These are phyloP conservation scores for Pristionchus japonicus DNA, from an alignment of 2,888 invertebrate species.

Conservation along the genomic window DNA sequence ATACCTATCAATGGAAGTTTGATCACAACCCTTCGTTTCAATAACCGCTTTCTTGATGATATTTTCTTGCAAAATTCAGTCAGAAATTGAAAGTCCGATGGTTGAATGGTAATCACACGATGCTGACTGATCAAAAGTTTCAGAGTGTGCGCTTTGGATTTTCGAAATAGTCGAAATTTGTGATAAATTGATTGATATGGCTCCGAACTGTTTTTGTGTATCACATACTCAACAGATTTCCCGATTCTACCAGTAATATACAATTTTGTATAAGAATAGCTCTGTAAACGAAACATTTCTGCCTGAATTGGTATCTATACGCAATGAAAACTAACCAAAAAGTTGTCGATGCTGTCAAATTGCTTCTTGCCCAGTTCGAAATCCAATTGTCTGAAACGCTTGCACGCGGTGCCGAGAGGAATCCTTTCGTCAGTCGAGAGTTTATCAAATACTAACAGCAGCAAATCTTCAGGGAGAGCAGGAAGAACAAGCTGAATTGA, in stretches of 20 bases:
- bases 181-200: neutral
- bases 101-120: neutral
- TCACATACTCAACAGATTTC: neutral
- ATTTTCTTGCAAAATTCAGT: neutral
- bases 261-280: neutral
- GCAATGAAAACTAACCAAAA: neutral
- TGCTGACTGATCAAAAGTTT: neutral
- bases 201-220: neutral
- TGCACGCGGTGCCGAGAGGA: neutral
- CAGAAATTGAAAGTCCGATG: neutral
- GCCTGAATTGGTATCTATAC: neutral
- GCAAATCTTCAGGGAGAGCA: neutral
- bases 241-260: neutral
- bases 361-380: neutral
- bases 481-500: neutral
- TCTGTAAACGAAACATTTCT: neutral
- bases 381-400: neutral
- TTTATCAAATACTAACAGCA: neutral
- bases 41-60: neutral
- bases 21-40: neutral
- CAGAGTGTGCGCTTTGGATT: neutral
- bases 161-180: neutral
- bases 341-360: neutral
- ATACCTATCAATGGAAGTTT: neutral
- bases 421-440: neutral